Conservation (phyloP, 2,113 vertebrate genomes). For the Xenotilapia leptura region DNA sequence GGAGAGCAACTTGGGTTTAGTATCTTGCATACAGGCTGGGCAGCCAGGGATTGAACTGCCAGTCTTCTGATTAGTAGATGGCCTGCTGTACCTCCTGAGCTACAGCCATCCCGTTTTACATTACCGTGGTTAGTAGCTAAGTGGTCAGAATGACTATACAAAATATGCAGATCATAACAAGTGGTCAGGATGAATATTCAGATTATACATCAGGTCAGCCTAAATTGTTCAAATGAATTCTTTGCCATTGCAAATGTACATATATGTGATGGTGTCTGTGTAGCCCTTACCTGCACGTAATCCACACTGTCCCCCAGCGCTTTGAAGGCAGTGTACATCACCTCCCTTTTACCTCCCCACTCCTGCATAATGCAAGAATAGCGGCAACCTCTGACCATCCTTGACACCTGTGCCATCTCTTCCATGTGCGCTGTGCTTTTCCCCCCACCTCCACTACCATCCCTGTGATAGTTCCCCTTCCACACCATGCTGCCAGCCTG, state of each 20-base stretch:
- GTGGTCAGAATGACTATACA: neutral
- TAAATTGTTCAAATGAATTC: neutral
- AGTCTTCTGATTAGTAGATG: neutral
- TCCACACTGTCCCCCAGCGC: conserved; percentile 92
- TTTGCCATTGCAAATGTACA: neutral
- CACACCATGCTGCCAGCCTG: conserved; percentile 81
- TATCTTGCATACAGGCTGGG: neutral
- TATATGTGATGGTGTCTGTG: neutral
- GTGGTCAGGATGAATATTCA: neutral
- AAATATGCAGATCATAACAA: neutral
- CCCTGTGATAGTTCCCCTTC: conserved; percentile 93
- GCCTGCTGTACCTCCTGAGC: neutral
- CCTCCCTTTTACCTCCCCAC: conserved; percentile 97
- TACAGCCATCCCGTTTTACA: neutral
- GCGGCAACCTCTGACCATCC: conserved; percentile 76
- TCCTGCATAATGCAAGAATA: conserved; percentile 94
- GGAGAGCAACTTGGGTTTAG: neutral
- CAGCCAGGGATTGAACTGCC: neutral
- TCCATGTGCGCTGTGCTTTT: conserved; percentile 55
- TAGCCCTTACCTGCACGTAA: conserved; percentile 85
- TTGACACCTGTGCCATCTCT: conserved; percentile 70
- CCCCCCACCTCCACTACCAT: conserved; percentile 57
- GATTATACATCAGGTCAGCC: neutral
- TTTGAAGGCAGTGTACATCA: conserved; percentile 98
- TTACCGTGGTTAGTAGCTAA: neutral